Evolutionary conservation across 2,888 invertebrate species (phyloP).

Genomic region (Lycophotia porphyrea): DNA sequence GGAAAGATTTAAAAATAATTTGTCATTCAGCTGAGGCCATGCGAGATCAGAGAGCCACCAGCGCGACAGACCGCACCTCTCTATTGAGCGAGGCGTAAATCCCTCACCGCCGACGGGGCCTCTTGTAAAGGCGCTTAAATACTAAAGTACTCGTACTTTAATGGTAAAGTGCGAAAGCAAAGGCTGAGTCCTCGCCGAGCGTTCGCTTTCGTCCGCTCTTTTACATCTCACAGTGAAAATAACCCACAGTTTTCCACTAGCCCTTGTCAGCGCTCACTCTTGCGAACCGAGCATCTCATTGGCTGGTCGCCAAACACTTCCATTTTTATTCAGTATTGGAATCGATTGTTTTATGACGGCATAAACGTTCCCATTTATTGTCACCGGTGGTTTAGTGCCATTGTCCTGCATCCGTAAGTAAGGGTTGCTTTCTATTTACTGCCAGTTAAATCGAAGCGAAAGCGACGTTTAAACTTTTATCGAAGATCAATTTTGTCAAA

Average conservation of each 20-base stretch:
- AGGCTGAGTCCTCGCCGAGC: conserved; percentile 82
- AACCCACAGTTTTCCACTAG: conserved; percentile 77
- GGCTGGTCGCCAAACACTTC: conserved; percentile 84
- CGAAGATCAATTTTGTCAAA: conserved; percentile 65
- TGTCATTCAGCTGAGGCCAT: conserved; percentile 50
- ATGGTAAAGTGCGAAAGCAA: conserved; percentile 81
- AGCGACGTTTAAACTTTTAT: conserved; percentile 74
- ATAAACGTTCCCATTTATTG: conserved; percentile 85
- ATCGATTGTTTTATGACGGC: conserved; percentile 86
- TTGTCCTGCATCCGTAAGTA: conserved; percentile 79
- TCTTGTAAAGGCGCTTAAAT: conserved; percentile 79
- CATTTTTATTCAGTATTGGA: conserved; percentile 83
- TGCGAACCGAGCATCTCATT: conserved; percentile 80
- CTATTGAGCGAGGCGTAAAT: conserved; percentile 81
- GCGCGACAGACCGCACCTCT: conserved; percentile 60
- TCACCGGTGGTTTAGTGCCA: conserved; percentile 81
- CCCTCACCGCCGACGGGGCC: conserved; percentile 72
- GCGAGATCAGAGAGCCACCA: conserved; percentile 54
- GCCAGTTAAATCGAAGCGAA: conserved; percentile 75
- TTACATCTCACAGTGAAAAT: conserved; percentile 82
- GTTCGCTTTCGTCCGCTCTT: conserved; percentile 84
- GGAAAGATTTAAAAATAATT: conserved; percentile 38
- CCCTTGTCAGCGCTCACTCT: conserved; percentile 76
- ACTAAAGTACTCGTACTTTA: conserved; percentile 73
- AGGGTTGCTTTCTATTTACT: conserved; percentile 82